Base-by-base conservation (phyloP, 1,140 invertebrate species). In the Hormaphis cornu region DNA sequence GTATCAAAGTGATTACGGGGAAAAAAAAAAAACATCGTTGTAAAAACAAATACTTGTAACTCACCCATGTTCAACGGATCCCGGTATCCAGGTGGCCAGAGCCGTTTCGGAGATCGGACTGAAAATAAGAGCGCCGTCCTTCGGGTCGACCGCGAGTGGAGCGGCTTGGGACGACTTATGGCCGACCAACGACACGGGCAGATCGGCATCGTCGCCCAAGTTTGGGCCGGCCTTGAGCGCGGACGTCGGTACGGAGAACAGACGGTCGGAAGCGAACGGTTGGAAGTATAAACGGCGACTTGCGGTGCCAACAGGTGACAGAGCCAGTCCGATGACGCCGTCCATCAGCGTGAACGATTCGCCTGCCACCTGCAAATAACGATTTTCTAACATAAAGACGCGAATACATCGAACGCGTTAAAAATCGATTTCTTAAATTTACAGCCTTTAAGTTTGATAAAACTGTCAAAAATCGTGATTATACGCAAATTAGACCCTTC, bases 101-200 rank as follows among this genome's bases (percentile, higher is more conserved):
- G 88, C 88, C 0, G 88, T 90, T 78, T 91, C 89, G 0, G 83
- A 84, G 9, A 90, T 76, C 0, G 89, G 88, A 44, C 86, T 84
- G 74, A 90, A 91, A 46, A 86, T 80, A 22, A 91, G 81, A 9
- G 84, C 84, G 48, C 88, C 85, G 70, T 88, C 86, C 1, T 78
- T 78, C 1, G 84, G 83, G 72, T 89, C 85, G 0, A 89, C 80
- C 0, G 85, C 81, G 12, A 91, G 72, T 1, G 85, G 86, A 1
- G 90, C 81, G 18, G 89, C 89, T 76, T 90, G 89, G 3, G 89
- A 91, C 1, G 88, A 89, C 76, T 91, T 91, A 71, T 84, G 85
- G 1, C 89, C 89, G 2, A 89, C 86, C 35, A 90, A 77, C 40
- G 83, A 83, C 0, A 90, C 86, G 0, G 88, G 87, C 46, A 91